A percentile compares a stretch with the other conserved stretches of the same genome.
phyloP scores from a whole-genome alignment of 2,888 invertebrate genomes.

The Mimachlamys varia region DNA sequence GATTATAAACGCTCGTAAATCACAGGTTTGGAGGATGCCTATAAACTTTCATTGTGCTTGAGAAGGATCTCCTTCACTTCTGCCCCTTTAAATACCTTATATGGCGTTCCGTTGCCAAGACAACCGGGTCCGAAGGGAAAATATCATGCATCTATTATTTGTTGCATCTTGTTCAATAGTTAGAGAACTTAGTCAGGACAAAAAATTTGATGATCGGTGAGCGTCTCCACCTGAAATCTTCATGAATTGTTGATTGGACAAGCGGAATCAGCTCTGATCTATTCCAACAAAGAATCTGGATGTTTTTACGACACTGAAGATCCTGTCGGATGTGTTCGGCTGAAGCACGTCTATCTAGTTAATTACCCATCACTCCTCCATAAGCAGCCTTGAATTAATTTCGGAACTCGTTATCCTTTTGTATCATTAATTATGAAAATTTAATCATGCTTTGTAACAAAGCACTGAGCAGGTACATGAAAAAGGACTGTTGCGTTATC shows the following conservation, averaged over 20 bases:
- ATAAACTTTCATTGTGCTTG: slow-evolving; percentile 13
- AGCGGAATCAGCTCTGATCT: neutral
- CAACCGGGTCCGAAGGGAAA: slow-evolving; percentile 1
- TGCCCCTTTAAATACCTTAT: slow-evolving; percentile 25
- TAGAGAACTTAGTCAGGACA: neutral
- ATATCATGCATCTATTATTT: neutral
- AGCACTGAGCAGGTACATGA: neutral
- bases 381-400: neutral
- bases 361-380: neutral
- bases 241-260: slow-evolving; percentile 1
- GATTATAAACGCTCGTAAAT: slow-evolving; percentile 11
- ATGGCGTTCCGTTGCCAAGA: slow-evolving; percentile 29
- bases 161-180: neutral
- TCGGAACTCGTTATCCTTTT: neutral
- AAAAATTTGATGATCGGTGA: neutral
- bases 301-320: slow-evolving; percentile 4
- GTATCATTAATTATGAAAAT: slow-evolving; percentile 10
- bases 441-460: neutral
- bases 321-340: neutral
- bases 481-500: neutral
- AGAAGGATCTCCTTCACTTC: slow-evolving; percentile 11
- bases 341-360: neutral
- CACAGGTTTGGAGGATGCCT: neutral
- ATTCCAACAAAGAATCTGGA: neutral
- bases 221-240: slow-evolving; percentile 14